Conservation (phyloP, 2,113 vertebrate species). For the Daboia siamensis region DNA sequence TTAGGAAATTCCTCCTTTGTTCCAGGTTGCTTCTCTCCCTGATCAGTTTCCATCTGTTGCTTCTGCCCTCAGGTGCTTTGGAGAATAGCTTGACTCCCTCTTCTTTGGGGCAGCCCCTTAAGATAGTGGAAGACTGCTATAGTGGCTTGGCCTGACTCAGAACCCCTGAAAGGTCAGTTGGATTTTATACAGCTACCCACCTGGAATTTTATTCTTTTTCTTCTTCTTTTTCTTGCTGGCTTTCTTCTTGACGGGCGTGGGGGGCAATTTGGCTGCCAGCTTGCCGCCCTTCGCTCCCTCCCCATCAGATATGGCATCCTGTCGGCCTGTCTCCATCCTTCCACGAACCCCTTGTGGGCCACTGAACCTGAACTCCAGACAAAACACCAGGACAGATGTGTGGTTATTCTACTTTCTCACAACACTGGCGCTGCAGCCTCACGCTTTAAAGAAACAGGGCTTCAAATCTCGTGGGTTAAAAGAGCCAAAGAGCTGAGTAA, state of each 20-base stretch:
- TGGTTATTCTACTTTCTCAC: neutral
- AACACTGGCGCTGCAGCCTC: neutral
- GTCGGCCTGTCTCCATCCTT: neutral
- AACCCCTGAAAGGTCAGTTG: neutral
- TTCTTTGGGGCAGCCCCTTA: neutral
- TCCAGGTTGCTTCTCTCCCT: neutral
- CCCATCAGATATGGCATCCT: neutral
- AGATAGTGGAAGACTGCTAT: neutral
- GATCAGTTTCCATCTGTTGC: neutral
- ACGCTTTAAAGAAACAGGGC: neutral
- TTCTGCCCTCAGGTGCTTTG: neutral
- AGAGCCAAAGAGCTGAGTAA: neutral
- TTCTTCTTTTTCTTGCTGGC: constrained; percentile 15
- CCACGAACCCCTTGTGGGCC: neutral
- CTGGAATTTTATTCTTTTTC: neutral
- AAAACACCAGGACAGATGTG: neutral
- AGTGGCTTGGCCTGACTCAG: too few species aligned
- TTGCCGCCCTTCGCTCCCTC: neutral
- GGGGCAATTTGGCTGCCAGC: neutral
- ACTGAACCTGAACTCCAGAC: neutral
- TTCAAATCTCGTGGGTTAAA: neutral
- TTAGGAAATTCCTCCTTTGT: neutral
- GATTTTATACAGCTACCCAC: neutral
- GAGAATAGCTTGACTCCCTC: neutral
- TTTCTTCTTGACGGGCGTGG: neutral